These are phyloP conservation scores for Pentalonia nigronervosa DNA, from an alignment of 1,140 invertebrate genomes.

Conservation along the genomic window DNA sequence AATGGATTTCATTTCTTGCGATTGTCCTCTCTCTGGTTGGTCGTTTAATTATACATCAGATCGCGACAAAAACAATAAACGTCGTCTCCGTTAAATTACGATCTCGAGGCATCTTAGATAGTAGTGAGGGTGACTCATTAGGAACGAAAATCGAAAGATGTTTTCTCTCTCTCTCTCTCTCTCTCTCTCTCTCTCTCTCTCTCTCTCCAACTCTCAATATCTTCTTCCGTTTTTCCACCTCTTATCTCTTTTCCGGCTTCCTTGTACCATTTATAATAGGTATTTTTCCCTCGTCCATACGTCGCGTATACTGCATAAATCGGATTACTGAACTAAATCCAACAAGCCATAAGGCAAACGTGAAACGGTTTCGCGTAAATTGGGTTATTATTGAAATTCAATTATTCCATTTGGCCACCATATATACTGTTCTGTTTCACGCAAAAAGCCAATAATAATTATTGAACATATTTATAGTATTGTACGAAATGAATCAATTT, in stretches of 20 bases:
- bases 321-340: not conserved
- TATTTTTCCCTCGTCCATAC: not conserved
- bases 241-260: not conserved
- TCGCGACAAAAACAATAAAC: constrained; percentile 49
- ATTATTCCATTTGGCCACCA: not conserved
- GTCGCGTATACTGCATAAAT: not conserved
- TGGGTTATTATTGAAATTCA: not conserved
- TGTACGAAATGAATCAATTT: not conserved
- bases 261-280: constrained; percentile 1
- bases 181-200: not conserved
- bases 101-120: not conserved
- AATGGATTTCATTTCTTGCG: constrained; percentile 50
- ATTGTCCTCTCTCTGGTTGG: constrained; percentile 30
- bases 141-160: constrained; percentile 12
- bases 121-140: constrained; percentile 18
- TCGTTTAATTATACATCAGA: constrained; percentile 50
- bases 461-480: not conserved
- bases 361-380: not conserved
- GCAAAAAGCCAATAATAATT: not conserved
- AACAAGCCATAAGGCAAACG: not conserved
- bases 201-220: not conserved
- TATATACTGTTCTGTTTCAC: not conserved
- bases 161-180: not conserved
- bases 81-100: constrained; percentile 24
- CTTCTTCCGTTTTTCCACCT: not conserved